These are phyloP conservation scores for Apotomis capreana DNA, from an alignment of 2,888 invertebrate genomes.

Conservation along the genomic window DNA sequence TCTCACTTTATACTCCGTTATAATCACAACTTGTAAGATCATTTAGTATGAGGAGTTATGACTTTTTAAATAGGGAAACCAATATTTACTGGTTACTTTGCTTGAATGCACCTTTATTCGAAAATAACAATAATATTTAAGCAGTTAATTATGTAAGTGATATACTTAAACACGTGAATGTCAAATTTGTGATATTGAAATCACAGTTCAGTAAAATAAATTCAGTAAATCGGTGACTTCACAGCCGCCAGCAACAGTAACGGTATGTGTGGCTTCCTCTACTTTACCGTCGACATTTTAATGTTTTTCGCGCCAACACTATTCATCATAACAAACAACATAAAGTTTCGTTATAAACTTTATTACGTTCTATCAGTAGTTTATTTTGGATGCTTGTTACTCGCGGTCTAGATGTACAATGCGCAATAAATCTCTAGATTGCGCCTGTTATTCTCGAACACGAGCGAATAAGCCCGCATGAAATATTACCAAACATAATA, in stretches of 20 bases:
- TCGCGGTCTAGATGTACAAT: slow-evolving; percentile 51
- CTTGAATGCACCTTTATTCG: no score
- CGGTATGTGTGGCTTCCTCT: slow-evolving; percentile 43
- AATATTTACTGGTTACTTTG: no score
- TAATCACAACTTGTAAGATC: no score
- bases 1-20: no score
- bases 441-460: slow-evolving; percentile 64
- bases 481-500: slow-evolving; percentile 67
- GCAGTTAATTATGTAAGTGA: not conserved
- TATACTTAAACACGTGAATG: no score
- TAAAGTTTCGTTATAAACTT: slow-evolving; percentile 52
- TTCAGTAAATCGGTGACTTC: not conserved
- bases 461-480: slow-evolving; percentile 64
- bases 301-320: slow-evolving; percentile 58
- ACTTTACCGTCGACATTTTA: slow-evolving; percentile 60
- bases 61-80: no score
- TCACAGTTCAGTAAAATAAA: not conserved
- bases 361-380: slow-evolving; percentile 54
- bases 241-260: not conserved
- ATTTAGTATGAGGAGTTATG: no score
- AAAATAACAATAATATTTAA: not conserved
- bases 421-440: slow-evolving; percentile 62
- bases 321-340: slow-evolving; percentile 55
- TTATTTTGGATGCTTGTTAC: slow-evolving; percentile 55
- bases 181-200: not conserved